A percentile compares a stretch with the other conserved stretches of the same genome.
Evolutionary conservation across 2,113 vertebrate species (phyloP).

Genomic region (Lucifuga dentata): DNA sequence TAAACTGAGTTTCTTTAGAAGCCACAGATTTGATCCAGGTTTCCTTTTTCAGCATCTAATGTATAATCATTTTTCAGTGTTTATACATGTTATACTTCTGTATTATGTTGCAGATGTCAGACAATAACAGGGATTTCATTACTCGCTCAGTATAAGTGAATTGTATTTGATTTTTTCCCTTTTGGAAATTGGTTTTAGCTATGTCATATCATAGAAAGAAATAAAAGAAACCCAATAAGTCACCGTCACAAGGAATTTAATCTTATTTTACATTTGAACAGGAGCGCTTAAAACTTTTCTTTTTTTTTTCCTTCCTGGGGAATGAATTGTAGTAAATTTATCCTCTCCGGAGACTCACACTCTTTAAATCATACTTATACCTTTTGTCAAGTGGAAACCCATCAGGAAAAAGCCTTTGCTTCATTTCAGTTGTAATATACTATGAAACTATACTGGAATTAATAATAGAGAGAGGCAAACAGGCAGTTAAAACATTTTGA

Average conservation of each 20-base stretch:
- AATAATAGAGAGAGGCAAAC: conserved; percentile 7
- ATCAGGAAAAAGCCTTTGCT: conserved; percentile 25
- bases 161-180: conserved; percentile 17
- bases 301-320: conserved; percentile 25
- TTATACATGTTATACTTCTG: neutral
- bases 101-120: conserved; percentile 17
- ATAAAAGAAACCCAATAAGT: conserved; percentile 53
- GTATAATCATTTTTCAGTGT: conserved; percentile 14
- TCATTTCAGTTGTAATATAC: conserved; percentile 25
- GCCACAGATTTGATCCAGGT: neutral
- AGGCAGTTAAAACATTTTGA: conserved; percentile 13
- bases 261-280: conserved; percentile 52
- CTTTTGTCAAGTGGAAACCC: conserved; percentile 54
- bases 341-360: conserved; percentile 49
- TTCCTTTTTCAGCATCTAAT: neutral
- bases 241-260: conserved; percentile 51
- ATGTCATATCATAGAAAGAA: conserved; percentile 25
- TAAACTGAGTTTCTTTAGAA: neutral
- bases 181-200: conserved; percentile 24
- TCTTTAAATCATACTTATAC: conserved; percentile 63
- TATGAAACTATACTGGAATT: conserved; percentile 17
- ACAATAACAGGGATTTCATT: conserved; percentile 38
- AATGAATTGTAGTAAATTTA: conserved; percentile 51
- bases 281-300: conserved; percentile 24
- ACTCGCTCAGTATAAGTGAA: conserved; percentile 16